Conservation (phyloP, 2,888 invertebrate species). For the Hirtodrosophila histrioides region DNA sequence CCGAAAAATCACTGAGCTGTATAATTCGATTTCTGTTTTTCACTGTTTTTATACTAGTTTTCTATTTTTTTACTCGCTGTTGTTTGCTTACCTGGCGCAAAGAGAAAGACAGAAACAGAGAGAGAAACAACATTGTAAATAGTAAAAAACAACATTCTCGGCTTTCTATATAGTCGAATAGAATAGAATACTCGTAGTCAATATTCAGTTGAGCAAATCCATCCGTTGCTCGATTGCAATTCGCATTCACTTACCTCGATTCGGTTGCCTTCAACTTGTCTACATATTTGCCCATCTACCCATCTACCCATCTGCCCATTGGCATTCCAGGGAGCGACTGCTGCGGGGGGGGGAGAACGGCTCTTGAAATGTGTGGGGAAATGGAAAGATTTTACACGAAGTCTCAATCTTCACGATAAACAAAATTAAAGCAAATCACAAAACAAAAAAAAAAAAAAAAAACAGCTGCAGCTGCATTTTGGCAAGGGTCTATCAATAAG, state of each 20-base stretch:
- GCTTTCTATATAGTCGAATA: conserved; percentile 49
- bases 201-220: conserved; percentile 79
- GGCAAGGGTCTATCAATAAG: conserved; percentile 53
- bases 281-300: neutral
- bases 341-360: too few species aligned
- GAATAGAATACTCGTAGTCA: conserved; percentile 63
- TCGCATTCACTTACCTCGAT: conserved; percentile 63
- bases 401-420: conserved; percentile 58
- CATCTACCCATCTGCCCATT: conserved; percentile 1
- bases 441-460: conserved; percentile 53
- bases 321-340: conserved; percentile 23
- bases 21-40: conserved; percentile 84
- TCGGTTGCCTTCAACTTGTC: conserved; percentile 17
- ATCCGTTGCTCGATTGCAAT: conserved; percentile 67
- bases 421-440: conserved; percentile 69
- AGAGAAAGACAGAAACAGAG: conserved; percentile 1
- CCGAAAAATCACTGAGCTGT: conserved; percentile 82
- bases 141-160: conserved; percentile 71
- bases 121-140: conserved; percentile 23
- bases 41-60: conserved; percentile 35
- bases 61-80: conserved; percentile 68
- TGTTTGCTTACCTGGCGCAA: conserved; percentile 67
- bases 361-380: conserved; percentile 39
- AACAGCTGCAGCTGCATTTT: conserved; percentile 32
- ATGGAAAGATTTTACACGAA: conserved; percentile 52